phyloP scores from a whole-genome alignment of 2,113 vertebrate species.

The Stomatorhinus ivindoensis region DNA sequence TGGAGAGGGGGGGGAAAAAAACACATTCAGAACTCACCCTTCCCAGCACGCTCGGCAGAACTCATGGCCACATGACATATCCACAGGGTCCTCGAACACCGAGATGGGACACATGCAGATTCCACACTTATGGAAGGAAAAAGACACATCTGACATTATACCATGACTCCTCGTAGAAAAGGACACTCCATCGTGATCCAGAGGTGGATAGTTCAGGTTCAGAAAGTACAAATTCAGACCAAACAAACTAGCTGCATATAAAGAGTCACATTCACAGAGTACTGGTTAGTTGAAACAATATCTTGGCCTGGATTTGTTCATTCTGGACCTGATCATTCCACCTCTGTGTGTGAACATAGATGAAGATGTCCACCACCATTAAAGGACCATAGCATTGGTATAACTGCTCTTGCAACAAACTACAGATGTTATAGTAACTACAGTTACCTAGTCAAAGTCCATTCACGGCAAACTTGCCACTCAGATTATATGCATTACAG shows the following conservation, averaged over 20 bases:
- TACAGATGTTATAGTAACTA: neutral
- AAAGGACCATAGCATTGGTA: neutral
- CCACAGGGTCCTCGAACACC: slow-evolving; percentile 90
- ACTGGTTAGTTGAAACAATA: neutral
- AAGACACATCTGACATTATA: neutral
- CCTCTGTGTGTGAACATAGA: neutral
- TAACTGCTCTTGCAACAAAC: too few relatives aligned
- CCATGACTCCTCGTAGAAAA: neutral
- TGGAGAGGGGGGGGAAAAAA: neutral
- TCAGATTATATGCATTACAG: neutral
- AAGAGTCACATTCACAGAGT: neutral
- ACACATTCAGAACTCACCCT: slow-evolving; percentile 65
- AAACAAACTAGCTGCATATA: neutral
- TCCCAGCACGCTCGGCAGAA: slow-evolving; percentile 98
- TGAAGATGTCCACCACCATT: neutral
- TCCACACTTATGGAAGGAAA: slow-evolving; percentile 70
- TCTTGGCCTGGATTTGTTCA: neutral
- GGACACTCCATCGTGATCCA: neutral
- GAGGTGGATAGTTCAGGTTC: neutral
- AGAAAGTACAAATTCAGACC: neutral
- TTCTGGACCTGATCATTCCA: neutral
- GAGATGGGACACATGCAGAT: slow-evolving; percentile 95
- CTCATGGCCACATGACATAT: slow-evolving; percentile 92
- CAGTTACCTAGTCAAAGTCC: neutral
- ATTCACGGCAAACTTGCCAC: neutral